These are phyloP conservation scores for Bombus terrestris DNA, from an alignment of 1,140 invertebrate genomes.

Conservation along the genomic window DNA sequence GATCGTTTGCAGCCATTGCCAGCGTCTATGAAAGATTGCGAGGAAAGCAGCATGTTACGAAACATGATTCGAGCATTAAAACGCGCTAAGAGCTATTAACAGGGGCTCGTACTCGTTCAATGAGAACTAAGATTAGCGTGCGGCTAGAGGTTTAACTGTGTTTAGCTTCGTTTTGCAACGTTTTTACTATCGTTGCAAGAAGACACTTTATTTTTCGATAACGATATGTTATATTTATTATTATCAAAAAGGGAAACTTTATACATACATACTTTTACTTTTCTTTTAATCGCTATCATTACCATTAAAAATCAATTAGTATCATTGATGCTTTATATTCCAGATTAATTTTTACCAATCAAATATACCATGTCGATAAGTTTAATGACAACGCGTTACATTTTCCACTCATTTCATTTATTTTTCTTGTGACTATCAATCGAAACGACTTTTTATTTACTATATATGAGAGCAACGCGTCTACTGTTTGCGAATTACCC, in stretches of 20 bases:
- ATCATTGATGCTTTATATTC: neutral
- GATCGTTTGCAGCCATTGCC: conserved; percentile 6
- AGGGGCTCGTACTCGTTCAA: conserved; percentile 63
- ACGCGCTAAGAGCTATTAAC: conserved; percentile 63
- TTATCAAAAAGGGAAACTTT: neutral
- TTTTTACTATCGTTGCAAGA: conserved; percentile 44
- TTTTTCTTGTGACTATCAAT: neutral
- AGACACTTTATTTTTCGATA: conserved; percentile 62
- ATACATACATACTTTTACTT: too few relatives aligned
- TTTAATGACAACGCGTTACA: too few relatives aligned
- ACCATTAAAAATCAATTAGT: neutral
- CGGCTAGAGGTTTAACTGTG: conserved; percentile 47
- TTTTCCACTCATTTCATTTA: neutral
- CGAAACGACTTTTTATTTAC: neutral
- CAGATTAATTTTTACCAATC: too few relatives aligned
- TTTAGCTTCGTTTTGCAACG: conserved; percentile 65
- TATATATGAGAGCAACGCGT: neutral
- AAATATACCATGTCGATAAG: too few relatives aligned
- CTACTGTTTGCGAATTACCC: neutral
- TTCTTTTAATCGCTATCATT: neutral
- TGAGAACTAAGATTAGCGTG: conserved; percentile 72
- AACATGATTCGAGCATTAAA: conserved; percentile 57
- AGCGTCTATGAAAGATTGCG: conserved; percentile 16
- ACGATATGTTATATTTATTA: conserved; percentile 55
- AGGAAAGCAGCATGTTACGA: conserved; percentile 56